Evolutionary conservation across 2,113 vertebrate genomes (phyloP).

Genomic region (Albula glossodonta): DNA sequence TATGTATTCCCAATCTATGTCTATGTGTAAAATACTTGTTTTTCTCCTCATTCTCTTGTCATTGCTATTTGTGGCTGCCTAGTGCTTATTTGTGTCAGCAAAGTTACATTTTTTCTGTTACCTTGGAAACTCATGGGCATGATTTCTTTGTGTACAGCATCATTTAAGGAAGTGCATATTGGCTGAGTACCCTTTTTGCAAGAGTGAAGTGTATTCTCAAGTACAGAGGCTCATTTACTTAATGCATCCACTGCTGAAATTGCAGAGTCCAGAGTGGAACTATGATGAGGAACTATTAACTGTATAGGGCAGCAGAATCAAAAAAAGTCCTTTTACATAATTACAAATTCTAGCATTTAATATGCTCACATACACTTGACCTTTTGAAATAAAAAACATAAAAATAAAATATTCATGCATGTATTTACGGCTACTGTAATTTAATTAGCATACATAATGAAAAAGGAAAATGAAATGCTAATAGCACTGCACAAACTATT

Average conservation of each 20-base stretch:
- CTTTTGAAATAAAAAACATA: neutral
- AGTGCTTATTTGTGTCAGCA: neutral
- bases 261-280: neutral
- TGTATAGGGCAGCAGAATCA: no score
- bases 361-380: neutral
- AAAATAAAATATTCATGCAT: neutral
- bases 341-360: neutral
- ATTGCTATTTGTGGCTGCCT: neutral
- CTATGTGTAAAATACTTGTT: neutral
- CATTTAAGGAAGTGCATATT: conserved; percentile 23
- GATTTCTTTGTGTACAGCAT: conserved; percentile 25
- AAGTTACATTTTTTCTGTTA: conserved; percentile 10
- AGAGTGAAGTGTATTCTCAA: conserved; percentile 3
- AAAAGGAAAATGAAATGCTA: neutral
- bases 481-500: neutral
- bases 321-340: neutral
- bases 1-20: neutral
- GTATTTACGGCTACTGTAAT: neutral
- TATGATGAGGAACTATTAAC: neutral
- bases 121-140: conserved; percentile 29
- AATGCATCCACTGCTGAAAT: conserved; percentile 28
- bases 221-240: conserved; percentile 36
- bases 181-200: conserved; percentile 13
- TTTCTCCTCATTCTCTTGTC: neutral
- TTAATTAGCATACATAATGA: neutral